Conservation (phyloP, 2,797 vertebrate genomes). For the Eulemur albifrons region DNA sequence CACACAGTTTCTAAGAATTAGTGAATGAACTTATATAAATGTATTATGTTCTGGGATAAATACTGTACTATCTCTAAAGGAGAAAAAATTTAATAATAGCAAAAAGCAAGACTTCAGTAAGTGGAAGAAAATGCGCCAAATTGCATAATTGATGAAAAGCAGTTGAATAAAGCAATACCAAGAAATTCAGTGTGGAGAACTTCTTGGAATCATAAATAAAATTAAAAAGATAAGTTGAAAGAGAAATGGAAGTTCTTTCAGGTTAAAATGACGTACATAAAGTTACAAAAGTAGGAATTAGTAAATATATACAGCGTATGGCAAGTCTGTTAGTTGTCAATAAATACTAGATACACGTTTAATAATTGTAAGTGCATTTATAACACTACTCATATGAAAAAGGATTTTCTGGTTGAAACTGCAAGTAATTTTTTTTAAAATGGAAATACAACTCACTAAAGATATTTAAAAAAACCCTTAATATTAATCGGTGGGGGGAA, state of each 20-base stretch:
- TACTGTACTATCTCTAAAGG: background rate
- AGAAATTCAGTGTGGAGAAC: background rate
- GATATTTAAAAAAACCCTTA: background rate
- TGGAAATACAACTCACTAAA: background rate
- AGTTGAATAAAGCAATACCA: background rate
- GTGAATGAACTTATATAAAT: background rate
- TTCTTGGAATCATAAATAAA: background rate
- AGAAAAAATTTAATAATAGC: background rate
- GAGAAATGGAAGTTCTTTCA: background rate
- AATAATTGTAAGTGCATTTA: background rate
- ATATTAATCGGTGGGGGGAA: background rate
- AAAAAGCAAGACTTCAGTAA: background rate
- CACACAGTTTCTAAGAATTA: background rate
- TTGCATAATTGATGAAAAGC: background rate
- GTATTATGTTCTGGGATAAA: background rate
- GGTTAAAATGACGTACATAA: background rate
- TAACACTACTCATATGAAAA: background rate
- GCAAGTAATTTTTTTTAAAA: background rate
- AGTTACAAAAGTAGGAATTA: background rate
- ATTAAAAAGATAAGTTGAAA: background rate
- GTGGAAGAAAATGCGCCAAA: background rate
- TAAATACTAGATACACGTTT: background rate
- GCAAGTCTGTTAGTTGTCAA: background rate
- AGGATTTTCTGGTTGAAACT: background rate
- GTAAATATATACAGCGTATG: background rate